Percentiles rank a stretch among this genome's conserved stretches.
phyloP scores from a whole-genome alignment of 2,797 vertebrate genomes.

The Aratinga solstitialis region DNA sequence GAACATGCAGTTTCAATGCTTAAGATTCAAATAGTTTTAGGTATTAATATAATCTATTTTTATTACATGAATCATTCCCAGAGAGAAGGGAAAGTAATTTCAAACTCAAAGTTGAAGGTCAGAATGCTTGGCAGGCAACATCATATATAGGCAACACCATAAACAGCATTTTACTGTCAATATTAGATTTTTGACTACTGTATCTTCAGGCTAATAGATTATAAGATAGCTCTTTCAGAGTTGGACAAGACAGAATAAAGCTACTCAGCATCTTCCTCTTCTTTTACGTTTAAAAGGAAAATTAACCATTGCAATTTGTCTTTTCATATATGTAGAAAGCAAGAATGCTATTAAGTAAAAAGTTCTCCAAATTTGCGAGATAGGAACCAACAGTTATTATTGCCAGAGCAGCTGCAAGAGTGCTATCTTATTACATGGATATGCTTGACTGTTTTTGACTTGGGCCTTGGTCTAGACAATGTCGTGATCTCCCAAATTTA shows the following conservation, averaged over 20 bases:
- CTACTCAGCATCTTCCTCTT: not conserved
- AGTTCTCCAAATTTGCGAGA: not conserved
- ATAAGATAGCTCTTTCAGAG: not conserved
- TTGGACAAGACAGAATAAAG: not conserved
- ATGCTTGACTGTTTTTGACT: not conserved
- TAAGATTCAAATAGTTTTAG: not conserved
- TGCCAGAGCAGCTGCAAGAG: not conserved
- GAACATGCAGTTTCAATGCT: not conserved
- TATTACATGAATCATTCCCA: not conserved
- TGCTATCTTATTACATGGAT: not conserved
- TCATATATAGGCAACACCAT: not conserved
- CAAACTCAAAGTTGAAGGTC: not conserved
- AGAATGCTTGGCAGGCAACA: not conserved
- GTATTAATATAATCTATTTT: not conserved
- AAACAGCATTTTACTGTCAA: not conserved
- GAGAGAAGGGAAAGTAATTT: not conserved
- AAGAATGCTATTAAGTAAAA: not conserved
- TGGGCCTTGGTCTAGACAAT: not conserved
- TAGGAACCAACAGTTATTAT: not conserved
- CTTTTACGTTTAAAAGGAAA: not conserved
- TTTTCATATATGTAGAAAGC: not conserved
- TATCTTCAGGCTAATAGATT: not conserved
- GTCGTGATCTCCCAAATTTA: not conserved
- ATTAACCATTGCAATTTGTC: not conserved
- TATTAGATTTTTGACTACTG: not conserved